Conservation (phyloP, 1,140 invertebrate species). For the Drosophila grimshawi region DNA sequence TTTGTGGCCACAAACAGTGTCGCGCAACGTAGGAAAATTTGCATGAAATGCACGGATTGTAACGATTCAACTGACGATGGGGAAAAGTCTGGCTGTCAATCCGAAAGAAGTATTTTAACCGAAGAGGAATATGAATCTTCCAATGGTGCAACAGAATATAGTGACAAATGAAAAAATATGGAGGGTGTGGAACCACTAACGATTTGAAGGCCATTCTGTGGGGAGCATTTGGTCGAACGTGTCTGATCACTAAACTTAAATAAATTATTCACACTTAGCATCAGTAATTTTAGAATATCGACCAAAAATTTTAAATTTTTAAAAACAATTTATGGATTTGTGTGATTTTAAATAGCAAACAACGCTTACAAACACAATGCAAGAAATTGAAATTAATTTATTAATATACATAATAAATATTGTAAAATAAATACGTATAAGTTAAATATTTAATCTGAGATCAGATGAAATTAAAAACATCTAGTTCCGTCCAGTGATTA, state of each 20-base stretch:
- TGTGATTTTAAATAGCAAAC: slow-evolving; percentile 35
- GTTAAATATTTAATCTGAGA: background rate
- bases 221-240: slow-evolving; percentile 12
- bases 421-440: background rate
- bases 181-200: slow-evolving; percentile 4
- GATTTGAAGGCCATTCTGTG: slow-evolving; percentile 27
- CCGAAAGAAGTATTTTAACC: slow-evolving; percentile 27
- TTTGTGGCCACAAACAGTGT: slow-evolving; percentile 54
- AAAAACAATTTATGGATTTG: slow-evolving; percentile 28
- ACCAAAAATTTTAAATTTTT: slow-evolving; percentile 47
- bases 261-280: slow-evolving; percentile 31
- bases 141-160: slow-evolving; percentile 56
- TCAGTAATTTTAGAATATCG: slow-evolving; percentile 33
- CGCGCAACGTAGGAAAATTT: slow-evolving; percentile 23
- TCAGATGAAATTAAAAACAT: slow-evolving; percentile 3
- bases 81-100: slow-evolving; percentile 32
- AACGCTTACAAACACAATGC: slow-evolving; percentile 31
- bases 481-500: background rate
- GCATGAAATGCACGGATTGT: slow-evolving; percentile 22
- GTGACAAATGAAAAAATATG: slow-evolving; percentile 39
- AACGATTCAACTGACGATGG: slow-evolving; percentile 28
- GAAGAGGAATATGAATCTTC: slow-evolving; percentile 50
- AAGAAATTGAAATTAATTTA: slow-evolving; percentile 29
- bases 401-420: slow-evolving; percentile 8
- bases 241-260: slow-evolving; percentile 26